A percentile compares a stretch with the other conserved stretches of the same genome.
These are phyloP conservation scores for Entomobrya proxima DNA, from an alignment of 2,888 invertebrate species.

Conservation along the genomic window DNA sequence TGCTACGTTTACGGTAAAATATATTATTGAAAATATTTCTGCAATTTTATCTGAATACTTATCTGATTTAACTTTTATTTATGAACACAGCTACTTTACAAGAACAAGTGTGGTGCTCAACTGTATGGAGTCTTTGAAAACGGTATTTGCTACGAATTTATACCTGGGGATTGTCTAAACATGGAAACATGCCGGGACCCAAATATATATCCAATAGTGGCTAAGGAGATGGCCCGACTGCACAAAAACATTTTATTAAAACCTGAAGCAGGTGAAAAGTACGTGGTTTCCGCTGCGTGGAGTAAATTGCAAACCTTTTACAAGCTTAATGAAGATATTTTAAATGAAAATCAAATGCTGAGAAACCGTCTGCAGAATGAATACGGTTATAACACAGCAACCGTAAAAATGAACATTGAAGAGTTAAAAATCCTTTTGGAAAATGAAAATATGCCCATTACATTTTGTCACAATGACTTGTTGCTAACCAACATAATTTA, in stretches of 20 bases:
- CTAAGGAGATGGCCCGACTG: conserved; percentile 85
- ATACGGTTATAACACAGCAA: not conserved
- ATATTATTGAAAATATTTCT: too few species aligned
- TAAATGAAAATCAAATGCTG: not conserved
- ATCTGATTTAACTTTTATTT: too few species aligned
- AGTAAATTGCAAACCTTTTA: not conserved
- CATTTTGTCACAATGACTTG: conserved; percentile 98
- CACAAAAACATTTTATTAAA: too few species aligned
- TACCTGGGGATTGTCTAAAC: conserved; percentile 87
- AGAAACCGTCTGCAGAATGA: not conserved
- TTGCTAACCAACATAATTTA: conserved; percentile 95
- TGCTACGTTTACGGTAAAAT: conserved; percentile 77
- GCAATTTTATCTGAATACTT: too few species aligned
- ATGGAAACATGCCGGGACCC: conserved; percentile 82
- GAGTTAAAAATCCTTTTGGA: conserved; percentile 82
- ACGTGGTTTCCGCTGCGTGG: not conserved
- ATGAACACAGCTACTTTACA: conserved; percentile 83
- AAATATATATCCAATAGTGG: conserved; percentile 86
- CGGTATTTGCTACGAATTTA: conserved; percentile 93
- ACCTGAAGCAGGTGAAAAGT: too few species aligned
- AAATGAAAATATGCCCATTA: conserved; percentile 84
- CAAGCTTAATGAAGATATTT: not conserved
- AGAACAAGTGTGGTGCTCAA: conserved; percentile 87
- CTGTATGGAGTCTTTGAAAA: conserved; percentile 94
- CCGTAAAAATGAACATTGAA: conserved; percentile 78